Base-by-base conservation (phyloP, 1,140 invertebrate species). In the Drosophila biarmipes region DNA sequence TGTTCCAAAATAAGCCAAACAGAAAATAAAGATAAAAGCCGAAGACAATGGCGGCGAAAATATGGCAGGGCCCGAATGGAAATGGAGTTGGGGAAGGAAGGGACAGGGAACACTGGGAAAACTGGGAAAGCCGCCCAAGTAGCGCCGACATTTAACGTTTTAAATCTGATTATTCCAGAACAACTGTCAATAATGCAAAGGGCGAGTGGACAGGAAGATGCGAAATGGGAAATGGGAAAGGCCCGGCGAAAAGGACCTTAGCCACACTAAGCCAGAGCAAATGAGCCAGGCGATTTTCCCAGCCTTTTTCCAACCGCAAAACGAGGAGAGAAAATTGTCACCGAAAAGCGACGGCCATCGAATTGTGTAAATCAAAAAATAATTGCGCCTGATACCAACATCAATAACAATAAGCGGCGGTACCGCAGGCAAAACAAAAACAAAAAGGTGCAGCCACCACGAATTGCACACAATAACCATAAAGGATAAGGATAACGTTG, bases 111-210 rank as follows among this genome's bases (percentile, higher is more conserved):
- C 6, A 12, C 34, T 7, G 57, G 21, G 14, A 54, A 54, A 76
- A 59, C 53, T 43, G 48, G 42, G 45, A 29, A 49, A 43, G 12
- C 62, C 59, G 59, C 57, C 62, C 58, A 66, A 87, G 80, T 57
- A 77, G 49, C 84, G 79, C 75, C 77, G 78, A 78, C 81, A 86
- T 80, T 86, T 86, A 86, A 86, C 84, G 79, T 87, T 87, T 89
- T 82, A 89, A 87, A 89, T 87, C 84, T 79, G 82, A 87, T 87
- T 87, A 87, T 87, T 87, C 84, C 82, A 82, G 84, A 89, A 89
- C 82, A 87, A 87, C 82, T 87, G 82, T 87, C 82, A 87, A 87
- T 87, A 89, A 87, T 82, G 78, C 84, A 52, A 40, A 46, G 19
- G 34, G 35, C 31, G 35, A 48, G 52, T 15, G 19, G 17, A 7